Conservation (phyloP, 2,797 vertebrate genomes). For the Urocyon cinereoargenteus region DNA sequence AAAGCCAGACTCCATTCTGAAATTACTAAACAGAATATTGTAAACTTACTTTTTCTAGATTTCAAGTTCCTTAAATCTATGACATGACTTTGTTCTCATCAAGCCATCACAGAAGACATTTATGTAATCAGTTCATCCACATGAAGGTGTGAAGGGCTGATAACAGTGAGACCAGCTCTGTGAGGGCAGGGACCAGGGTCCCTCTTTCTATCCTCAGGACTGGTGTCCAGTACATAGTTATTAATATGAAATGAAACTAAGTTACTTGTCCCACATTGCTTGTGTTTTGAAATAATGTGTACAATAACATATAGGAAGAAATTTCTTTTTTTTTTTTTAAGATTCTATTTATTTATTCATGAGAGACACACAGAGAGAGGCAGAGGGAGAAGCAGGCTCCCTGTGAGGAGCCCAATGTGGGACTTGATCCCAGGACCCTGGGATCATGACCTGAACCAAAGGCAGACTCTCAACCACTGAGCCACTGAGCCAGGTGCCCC, state of each 20-base stretch:
- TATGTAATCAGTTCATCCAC: neutral
- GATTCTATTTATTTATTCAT: too few species aligned
- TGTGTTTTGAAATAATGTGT: neutral
- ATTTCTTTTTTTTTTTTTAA: neutral
- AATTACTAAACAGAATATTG: neutral
- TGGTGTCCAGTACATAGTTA: neutral
- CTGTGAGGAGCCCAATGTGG: too few species aligned
- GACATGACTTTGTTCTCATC: neutral
- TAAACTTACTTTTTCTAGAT: constrained; percentile 2
- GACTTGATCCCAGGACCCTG: too few species aligned
- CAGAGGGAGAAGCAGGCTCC: too few species aligned
- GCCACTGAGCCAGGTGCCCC: too few species aligned
- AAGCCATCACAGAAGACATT: neutral
- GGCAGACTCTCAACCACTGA: too few species aligned
- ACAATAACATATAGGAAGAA: neutral
- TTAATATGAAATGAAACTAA: neutral
- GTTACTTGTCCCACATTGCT: neutral
- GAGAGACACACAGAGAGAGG: too few species aligned
- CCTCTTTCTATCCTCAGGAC: neutral
- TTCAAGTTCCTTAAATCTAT: constrained; percentile 45
- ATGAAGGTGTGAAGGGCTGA: neutral
- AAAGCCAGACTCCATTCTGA: neutral
- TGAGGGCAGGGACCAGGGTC: neutral
- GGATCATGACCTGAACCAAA: too few species aligned
- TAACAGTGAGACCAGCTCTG: neutral